These are phyloP conservation scores for Polydrusus cervinus DNA, from an alignment of 2,888 invertebrate genomes.

Conservation along the genomic window DNA sequence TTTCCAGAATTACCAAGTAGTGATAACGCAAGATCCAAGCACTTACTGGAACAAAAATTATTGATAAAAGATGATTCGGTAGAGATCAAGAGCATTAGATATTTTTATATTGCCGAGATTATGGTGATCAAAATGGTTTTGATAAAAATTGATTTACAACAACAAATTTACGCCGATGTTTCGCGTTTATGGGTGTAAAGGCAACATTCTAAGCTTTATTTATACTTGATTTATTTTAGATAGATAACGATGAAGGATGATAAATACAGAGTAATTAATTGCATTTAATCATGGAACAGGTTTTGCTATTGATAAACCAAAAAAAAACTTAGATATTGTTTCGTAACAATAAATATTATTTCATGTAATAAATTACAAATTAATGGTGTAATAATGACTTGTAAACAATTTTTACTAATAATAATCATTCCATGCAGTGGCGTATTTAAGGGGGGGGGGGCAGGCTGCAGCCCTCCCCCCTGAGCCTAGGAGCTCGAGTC, in stretches of 20 bases:
- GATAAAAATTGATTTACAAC: conserved; percentile 55
- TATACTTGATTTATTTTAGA: conserved; percentile 48
- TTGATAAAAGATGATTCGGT: conserved; percentile 49
- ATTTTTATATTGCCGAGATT: conserved; percentile 54
- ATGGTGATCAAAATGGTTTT: conserved; percentile 50
- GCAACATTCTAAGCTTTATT: conserved; percentile 50
- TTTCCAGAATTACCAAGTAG: conserved; percentile 1
- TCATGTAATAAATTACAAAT: no score
- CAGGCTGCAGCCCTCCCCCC: no score
- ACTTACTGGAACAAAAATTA: conserved; percentile 53
- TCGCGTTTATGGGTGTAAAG: conserved; percentile 43
- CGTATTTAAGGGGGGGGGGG: no score
- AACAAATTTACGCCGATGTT: conserved; percentile 47
- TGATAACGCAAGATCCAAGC: conserved; percentile 35
- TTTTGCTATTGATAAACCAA: neutral
- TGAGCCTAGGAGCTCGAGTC: no score
- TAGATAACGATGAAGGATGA: conserved; percentile 41
- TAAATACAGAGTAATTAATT: conserved; percentile 37
- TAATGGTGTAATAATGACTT: no score
- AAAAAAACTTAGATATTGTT: neutral
- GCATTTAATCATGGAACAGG: neutral
- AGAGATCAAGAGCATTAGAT: conserved; percentile 50
- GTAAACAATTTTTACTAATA: no score
- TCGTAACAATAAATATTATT: neutral
- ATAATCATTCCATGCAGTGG: no score